phyloP scores from a whole-genome alignment of 1,140 invertebrate genomes.

The Anthonomus grandis region DNA sequence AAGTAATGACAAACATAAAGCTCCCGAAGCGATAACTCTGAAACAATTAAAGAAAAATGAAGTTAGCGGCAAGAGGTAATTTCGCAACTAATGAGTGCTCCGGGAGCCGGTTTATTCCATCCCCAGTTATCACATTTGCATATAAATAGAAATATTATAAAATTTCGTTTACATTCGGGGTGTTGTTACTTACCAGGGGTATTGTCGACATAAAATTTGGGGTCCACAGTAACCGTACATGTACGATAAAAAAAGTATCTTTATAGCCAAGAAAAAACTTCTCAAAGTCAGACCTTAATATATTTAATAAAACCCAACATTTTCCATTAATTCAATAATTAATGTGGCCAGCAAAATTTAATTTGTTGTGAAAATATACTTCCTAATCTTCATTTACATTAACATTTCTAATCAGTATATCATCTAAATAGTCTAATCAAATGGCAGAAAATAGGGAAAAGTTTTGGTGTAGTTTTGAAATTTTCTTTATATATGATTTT shows the following conservation, averaged over 20 bases:
- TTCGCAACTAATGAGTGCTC: conserved; percentile 24
- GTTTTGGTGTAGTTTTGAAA: too few relatives aligned
- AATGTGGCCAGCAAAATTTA: too few relatives aligned
- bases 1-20: conserved; percentile 8
- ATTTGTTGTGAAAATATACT: too few relatives aligned
- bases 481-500: too few relatives aligned
- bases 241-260: not conserved
- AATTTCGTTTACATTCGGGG: conserved; percentile 20
- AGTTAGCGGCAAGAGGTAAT: conserved; percentile 26
- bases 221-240: not conserved
- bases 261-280: not conserved
- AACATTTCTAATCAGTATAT: too few relatives aligned
- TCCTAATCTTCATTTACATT: too few relatives aligned
- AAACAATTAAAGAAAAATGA: conserved; percentile 27
- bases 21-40: conserved; percentile 17
- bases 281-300: too few relatives aligned
- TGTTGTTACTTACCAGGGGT: not conserved
- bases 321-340: too few relatives aligned
- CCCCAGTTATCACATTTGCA: conserved; percentile 32
- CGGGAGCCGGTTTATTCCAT: conserved; percentile 23
- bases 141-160: conserved; percentile 39
- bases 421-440: too few relatives aligned
- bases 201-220: conserved; percentile 10
- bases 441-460: too few relatives aligned
- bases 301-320: too few relatives aligned